Evolutionary conservation across 2,797 vertebrate genomes (phyloP), one percentile per base, ranked within the genome.

Genomic region (Eulemur coronatus): DNA sequence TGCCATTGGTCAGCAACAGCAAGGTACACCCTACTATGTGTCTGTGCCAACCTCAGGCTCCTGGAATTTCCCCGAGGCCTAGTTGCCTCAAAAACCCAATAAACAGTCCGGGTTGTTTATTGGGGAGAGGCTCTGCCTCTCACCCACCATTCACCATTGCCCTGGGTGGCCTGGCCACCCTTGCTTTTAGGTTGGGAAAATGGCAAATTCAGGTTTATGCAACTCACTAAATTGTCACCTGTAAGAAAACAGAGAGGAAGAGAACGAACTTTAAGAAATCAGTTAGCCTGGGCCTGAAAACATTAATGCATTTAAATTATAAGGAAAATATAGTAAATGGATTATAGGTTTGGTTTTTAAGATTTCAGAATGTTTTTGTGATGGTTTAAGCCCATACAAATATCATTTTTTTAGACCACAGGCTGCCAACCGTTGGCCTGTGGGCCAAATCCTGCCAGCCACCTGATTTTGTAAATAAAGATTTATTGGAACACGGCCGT

Each of bases 391-490:
- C n/a, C 10, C 52, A 63, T 22, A 73, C 2, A 38, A 57, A 50
- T 50, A 84, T 24, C 76, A 50, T 57, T 3, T 89, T 89, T 87
- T 94, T 20, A 92, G 81, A 73, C 50, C 88, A 67, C 52, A 52
- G 26, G 18, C 81, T 92, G 84, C 46, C 75, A 89, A 69, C 76
- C 5, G 2, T 65, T 48, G 26, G 75, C 72, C 35, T 59, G 24
- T n/a, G 46, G 57, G 41, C 46, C 57, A 70, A 24, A 78, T 82
- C 72, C 85, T 73, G 48, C n/a, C 26, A 26, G 82, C 50, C 50
- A 41, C 76, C 59, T 96, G 38, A 46, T 96, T 89, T 96, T 93
- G 35, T 93, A 96, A 96, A 95, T 93, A 97, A 94, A 95, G 96
- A 81, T 95, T 96, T 95, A 94, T 87, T 95, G 90, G 87, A 85